Evolutionary conservation across 2,113 vertebrate species (phyloP).

Genomic region (Oophaga pumilio): DNA sequence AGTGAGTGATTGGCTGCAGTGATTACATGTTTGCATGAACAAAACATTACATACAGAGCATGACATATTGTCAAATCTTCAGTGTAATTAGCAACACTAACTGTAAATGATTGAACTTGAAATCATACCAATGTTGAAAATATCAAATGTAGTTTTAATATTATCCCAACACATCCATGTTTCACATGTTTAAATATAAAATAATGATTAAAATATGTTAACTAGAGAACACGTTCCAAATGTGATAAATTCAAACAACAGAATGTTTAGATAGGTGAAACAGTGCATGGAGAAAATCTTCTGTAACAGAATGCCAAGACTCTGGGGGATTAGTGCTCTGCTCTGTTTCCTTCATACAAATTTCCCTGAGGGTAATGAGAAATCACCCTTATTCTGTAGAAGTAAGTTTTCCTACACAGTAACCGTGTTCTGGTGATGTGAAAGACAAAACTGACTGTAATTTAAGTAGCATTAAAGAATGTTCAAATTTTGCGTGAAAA

Average conservation of each 20-base stretch:
- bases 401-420: slow-evolving; percentile 58
- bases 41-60: too few species aligned
- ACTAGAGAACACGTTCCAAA: slow-evolving; percentile 57
- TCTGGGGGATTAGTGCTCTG: slow-evolving; percentile 66
- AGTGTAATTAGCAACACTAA: neutral
- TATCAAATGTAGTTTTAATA: neutral
- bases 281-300: slow-evolving; percentile 70
- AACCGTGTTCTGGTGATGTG: slow-evolving; percentile 26
- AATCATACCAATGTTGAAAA: neutral
- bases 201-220: slow-evolving; percentile 9
- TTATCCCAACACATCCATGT: neutral
- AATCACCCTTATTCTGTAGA: slow-evolving; percentile 57
- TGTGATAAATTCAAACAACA: slow-evolving; percentile 61
- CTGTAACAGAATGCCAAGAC: slow-evolving; percentile 65
- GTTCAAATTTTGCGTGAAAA: slow-evolving; percentile 13
- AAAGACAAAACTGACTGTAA: slow-evolving; percentile 10
- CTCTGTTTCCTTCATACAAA: slow-evolving; percentile 67
- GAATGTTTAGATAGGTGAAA: slow-evolving; percentile 61
- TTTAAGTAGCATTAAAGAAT: slow-evolving; percentile 34
- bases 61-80: neutral
- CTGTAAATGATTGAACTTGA: neutral
- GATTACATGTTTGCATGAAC: too few species aligned
- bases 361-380: slow-evolving; percentile 61
- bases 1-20: too few species aligned
- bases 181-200: neutral